Conservation (phyloP, 2,113 vertebrate genomes). For the Phalacrocorax brasilianus region DNA sequence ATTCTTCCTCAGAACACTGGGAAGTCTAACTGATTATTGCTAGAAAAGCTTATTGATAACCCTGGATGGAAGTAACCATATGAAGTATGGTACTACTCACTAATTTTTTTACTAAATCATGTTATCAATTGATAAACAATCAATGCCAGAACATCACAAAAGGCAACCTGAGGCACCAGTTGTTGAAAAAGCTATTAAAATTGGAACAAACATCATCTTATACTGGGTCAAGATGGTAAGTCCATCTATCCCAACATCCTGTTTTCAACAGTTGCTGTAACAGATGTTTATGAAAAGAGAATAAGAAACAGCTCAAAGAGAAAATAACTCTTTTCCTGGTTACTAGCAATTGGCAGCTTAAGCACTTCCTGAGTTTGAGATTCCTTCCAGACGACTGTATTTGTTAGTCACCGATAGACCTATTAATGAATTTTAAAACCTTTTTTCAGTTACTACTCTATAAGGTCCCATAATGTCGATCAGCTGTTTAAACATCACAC, state of each 20-base stretch:
- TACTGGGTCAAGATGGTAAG: background rate
- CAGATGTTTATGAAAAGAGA: conserved; percentile 12
- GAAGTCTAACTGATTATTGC: background rate
- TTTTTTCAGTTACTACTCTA: background rate
- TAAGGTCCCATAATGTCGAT: background rate
- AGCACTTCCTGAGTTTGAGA: background rate
- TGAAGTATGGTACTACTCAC: background rate
- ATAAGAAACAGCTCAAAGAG: background rate
- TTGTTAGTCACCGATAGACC: background rate
- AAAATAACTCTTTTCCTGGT: conserved; percentile 27
- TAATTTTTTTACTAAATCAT: background rate
- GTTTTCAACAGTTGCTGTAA: background rate
- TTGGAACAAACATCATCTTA: background rate
- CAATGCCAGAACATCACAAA: background rate
- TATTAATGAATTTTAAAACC: background rate
- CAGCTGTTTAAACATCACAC: conserved; percentile 9
- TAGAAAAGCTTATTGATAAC: background rate
- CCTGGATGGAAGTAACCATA: background rate
- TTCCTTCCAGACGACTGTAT: conserved; percentile 13
- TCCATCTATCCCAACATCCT: background rate
- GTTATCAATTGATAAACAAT: background rate
- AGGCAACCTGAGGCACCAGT: background rate
- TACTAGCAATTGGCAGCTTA: background rate
- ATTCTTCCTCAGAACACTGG: background rate
- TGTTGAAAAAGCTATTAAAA: background rate